Percentiles rank a stretch among this genome's conserved stretches.
These are phyloP conservation scores for Lates calcarifer DNA, from an alignment of 2,113 vertebrate species.

Conservation along the genomic window DNA sequence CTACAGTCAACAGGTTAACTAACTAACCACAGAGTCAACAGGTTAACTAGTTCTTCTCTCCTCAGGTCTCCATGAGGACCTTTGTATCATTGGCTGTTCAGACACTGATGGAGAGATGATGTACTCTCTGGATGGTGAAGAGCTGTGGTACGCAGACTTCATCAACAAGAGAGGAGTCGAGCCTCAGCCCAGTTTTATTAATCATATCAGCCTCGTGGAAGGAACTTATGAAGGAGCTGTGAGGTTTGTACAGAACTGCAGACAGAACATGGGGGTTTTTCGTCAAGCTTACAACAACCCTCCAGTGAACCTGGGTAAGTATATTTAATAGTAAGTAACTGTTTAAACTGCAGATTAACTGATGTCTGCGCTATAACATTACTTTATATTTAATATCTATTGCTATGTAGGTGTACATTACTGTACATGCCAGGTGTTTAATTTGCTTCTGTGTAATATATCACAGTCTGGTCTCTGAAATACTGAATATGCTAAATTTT, in stretches of 20 bases:
- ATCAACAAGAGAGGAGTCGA: not conserved
- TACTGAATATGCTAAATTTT: too few relatives aligned
- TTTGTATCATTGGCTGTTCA: fast-evolving
- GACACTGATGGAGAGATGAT: fast-evolving
- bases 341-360: too few relatives aligned
- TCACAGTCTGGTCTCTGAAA: too few relatives aligned
- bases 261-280: fast-evolving
- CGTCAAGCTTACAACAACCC: fast-evolving
- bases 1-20: too few relatives aligned
- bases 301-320: fast-evolving
- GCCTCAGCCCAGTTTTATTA: not conserved
- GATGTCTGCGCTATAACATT: too few relatives aligned
- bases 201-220: fast-evolving
- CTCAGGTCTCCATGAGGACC: slow-evolving; percentile 20
- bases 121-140: slow-evolving; percentile 45
- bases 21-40: too few relatives aligned
- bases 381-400: too few relatives aligned
- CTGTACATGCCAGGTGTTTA: too few relatives aligned
- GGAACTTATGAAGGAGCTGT: fast-evolving
- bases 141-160: not conserved
- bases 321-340: too few relatives aligned
- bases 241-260: not conserved
- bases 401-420: too few relatives aligned
- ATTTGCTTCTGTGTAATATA: too few relatives aligned
- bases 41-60: slow-evolving; percentile 6